These are phyloP conservation scores for Cottoperca gobio DNA, from an alignment of 2,797 vertebrate species.

Conservation along the genomic window DNA sequence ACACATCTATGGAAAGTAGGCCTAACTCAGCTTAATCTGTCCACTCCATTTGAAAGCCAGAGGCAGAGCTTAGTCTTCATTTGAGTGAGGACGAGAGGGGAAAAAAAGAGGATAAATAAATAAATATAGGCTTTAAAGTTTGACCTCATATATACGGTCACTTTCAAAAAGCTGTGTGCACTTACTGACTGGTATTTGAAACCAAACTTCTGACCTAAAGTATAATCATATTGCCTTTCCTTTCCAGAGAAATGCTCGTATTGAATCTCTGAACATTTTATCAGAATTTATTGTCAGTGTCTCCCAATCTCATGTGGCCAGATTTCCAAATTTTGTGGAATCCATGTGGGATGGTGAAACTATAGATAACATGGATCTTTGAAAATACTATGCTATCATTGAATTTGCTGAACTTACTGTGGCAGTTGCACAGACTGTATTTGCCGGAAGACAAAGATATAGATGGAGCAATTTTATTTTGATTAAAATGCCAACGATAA, in stretches of 20 bases:
- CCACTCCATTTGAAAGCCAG: constrained; percentile 76
- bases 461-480: constrained; percentile 32
- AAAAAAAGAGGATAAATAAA: constrained; percentile 66
- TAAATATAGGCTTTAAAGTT: constrained; percentile 80
- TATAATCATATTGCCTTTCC: constrained; percentile 59
- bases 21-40: constrained; percentile 83
- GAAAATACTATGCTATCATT: constrained; percentile 32
- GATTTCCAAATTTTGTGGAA: constrained; percentile 42
- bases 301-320: constrained; percentile 29
- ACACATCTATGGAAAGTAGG: constrained; percentile 79
- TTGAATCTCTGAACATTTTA: constrained; percentile 45
- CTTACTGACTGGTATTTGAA: constrained; percentile 70
- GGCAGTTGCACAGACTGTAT: constrained; percentile 16
- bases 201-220: constrained; percentile 67
- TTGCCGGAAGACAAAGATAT: constrained; percentile 25
- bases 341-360: constrained; percentile 17
- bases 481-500: constrained; percentile 41
- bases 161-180: constrained; percentile 68
- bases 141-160: constrained; percentile 75
- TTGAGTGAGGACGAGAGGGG: constrained; percentile 48
- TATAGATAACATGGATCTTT: constrained; percentile 28
- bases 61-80: constrained; percentile 79
- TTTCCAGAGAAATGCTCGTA: constrained; percentile 16
- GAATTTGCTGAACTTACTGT: constrained; percentile 26
- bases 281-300: constrained; percentile 37